Base-by-base conservation (phyloP, 1,140 invertebrate species). In the Bombus waltoni region DNA sequence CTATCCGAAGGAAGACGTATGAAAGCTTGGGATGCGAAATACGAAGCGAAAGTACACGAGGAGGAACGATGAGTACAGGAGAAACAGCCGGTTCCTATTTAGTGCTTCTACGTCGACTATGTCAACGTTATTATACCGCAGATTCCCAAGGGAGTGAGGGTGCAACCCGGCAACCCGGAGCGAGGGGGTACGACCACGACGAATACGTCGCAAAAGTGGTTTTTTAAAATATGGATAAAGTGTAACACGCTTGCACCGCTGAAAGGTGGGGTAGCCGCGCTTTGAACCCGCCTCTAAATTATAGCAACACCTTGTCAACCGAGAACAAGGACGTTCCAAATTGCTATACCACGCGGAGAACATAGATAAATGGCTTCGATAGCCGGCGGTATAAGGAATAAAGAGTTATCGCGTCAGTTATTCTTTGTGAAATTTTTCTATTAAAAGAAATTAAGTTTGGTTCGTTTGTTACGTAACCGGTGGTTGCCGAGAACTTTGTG, bases 91-190 rank as follows among this genome's bases (percentile, higher is more conserved):
- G 89, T 72, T 83, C 74, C 90, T 92, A 92, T 93, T 93, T 93
- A 92, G 90, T 87, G 86, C 87, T 72, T 85, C 88, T 74, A 89
- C 87, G 88, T 83, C 85, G 91, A 83, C 92, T 93, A 88, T 93
- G 92, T 93, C 92, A 93, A 93, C 92, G 89, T 93, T 93, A 93
- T 93, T 93, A 93, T 91, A 93, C 91, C 88, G 78, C 89, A 90
- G 90, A 93, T 93, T 93, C 92, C 90, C 92, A 85, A 73, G 92
- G 86, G 92, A 93, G 82, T 80, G 77, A 65, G 57, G 75, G 77
- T 82, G 62, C 88, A 42, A 86, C 82, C 62, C 86, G 76, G 65
- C 84, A 68, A 59, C 38, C 81, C 32, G 57, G 53, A 71, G 72
- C 68, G 47, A 76, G 65, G 73, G 70, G 78, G 22, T 76, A 74